phyloP scores from a whole-genome alignment of 2,797 vertebrate species.

The Enteromius radiatus region DNA sequence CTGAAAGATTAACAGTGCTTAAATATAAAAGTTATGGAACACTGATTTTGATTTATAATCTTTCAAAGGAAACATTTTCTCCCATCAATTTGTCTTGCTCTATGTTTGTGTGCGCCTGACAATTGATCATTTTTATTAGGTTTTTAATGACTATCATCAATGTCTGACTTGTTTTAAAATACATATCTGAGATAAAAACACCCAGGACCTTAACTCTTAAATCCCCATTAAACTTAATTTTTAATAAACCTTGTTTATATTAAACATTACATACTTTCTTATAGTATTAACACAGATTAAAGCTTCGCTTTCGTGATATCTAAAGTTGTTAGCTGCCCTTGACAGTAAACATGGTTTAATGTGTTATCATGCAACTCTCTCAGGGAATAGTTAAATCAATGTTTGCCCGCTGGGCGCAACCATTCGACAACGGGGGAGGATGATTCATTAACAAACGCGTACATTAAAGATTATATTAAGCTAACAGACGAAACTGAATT shows the following conservation, averaged over 20 bases:
- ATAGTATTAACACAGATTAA: background rate
- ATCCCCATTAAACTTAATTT: background rate
- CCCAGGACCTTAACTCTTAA: background rate
- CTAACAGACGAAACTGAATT: background rate
- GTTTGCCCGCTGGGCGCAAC: constrained; percentile 55
- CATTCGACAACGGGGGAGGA: constrained; percentile 44
- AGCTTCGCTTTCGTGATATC: background rate
- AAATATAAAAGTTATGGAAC: background rate
- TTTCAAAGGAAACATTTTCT: background rate
- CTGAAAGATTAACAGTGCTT: background rate
- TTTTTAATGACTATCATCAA: constrained; percentile 3
- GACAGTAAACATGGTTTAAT: constrained; percentile 40
- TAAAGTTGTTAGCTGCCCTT: background rate
- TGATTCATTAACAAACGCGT: background rate
- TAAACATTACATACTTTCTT: background rate
- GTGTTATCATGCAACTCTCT: constrained; percentile 63
- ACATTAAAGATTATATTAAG: background rate
- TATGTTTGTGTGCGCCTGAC: background rate
- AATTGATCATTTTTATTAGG: background rate
- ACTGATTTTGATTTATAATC: constrained; percentile 1
- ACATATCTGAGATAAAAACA: background rate
- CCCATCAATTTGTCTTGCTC: background rate
- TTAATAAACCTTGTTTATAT: background rate
- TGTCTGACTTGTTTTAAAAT: constrained; percentile 9
- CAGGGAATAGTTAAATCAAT: constrained; percentile 66